A percentile compares a stretch with the other conserved stretches of the same genome.
These are phyloP conservation scores for Clytia hemisphaerica DNA, from an alignment of 30 jellyfish, hydroid and myxozoan genomes.

Conservation along the genomic window DNA sequence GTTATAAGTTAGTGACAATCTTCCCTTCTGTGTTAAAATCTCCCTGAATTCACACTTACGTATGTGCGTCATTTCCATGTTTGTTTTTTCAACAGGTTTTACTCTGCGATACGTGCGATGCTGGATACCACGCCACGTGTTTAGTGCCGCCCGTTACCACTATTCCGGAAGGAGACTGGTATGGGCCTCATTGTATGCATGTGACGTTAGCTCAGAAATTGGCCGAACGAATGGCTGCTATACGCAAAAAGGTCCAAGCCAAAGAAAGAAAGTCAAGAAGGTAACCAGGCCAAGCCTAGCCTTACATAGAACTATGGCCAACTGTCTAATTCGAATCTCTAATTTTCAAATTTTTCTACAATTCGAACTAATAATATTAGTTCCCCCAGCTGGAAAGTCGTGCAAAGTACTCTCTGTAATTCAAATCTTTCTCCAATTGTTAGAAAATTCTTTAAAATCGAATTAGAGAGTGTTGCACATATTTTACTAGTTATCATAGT, in stretches of 20 bases:
- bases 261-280: constrained; percentile 73
- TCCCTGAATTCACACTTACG: no score
- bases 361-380: background rate
- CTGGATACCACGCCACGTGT: constrained; percentile 91
- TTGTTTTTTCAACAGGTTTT: constrained; percentile 49
- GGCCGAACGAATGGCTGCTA: no score
- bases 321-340: background rate
- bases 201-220: constrained; percentile 23
- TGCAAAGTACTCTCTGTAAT: no score
- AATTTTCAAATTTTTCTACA: no score
- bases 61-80: background rate
- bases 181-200: constrained; percentile 88
- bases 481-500: background rate
- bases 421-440: no score
- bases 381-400: background rate
- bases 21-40: background rate
- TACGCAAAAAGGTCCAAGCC: constrained; percentile 50
- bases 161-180: constrained; percentile 96
- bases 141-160: constrained; percentile 76
- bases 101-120: constrained; percentile 90
- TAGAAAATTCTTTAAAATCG: no score
- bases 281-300: no score
- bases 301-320: background rate
- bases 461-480: background rate
- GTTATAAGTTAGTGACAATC: background rate